Conservation (phyloP, 2,797 vertebrate genomes). For the Miichthys miiuy region DNA sequence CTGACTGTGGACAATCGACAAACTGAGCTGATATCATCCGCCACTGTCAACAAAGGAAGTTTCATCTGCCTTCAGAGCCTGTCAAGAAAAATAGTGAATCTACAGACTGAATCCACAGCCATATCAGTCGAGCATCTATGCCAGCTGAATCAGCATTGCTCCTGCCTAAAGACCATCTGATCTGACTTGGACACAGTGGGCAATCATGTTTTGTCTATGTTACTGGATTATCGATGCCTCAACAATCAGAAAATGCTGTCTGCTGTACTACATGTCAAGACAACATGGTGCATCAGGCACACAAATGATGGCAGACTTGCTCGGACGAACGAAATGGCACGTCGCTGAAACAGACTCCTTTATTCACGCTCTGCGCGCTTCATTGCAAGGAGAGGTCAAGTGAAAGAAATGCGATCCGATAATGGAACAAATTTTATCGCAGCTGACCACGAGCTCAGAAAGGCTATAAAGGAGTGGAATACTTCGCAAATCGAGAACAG, state of each 20-base stretch:
- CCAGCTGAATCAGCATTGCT: too few relatives aligned
- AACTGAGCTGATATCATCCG: background rate
- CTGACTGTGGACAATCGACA: background rate
- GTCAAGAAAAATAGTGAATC: slow-evolving; percentile 1
- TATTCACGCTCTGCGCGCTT: slow-evolving; percentile 6
- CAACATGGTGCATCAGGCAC: background rate
- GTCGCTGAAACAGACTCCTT: slow-evolving; percentile 4
- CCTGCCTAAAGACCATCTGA: background rate
- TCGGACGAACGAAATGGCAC: slow-evolving; percentile 7
- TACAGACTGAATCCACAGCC: slow-evolving; percentile 4
- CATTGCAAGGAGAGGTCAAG: background rate
- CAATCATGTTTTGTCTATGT: background rate
- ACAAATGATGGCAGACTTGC: background rate
- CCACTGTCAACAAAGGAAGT: background rate
- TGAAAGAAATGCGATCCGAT: background rate
- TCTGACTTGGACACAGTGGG: background rate
- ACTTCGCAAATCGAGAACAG: background rate
- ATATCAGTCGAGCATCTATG: background rate
- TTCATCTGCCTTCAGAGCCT: background rate
- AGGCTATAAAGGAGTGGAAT: background rate
- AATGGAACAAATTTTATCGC: slow-evolving; percentile 6
- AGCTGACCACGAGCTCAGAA: slow-evolving; percentile 2
- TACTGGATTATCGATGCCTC: background rate
- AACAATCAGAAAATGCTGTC: background rate
- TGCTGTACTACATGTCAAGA: background rate